Conservation (phyloP, 2,113 vertebrate species). For the Eublepharis macularius region DNA sequence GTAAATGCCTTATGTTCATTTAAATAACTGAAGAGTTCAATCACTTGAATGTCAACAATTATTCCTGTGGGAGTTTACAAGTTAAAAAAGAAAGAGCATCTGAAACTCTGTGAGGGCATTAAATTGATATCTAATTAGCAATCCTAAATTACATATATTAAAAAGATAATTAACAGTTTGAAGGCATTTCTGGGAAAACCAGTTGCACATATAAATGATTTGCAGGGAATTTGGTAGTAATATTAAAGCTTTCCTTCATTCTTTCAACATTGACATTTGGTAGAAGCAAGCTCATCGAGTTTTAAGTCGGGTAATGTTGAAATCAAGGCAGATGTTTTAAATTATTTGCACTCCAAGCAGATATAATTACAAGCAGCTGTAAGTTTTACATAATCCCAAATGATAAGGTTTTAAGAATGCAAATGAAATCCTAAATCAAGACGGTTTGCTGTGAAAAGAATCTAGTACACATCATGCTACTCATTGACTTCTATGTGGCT, state of each 20-base stretch:
- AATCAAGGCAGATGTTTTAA: conserved; percentile 85
- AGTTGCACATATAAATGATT: conserved; percentile 83
- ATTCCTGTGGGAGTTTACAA: conserved; percentile 76
- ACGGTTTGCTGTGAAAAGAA: conserved; percentile 36
- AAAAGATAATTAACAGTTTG: conserved; percentile 89
- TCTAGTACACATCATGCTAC: conserved; percentile 19
- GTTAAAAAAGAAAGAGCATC: conserved; percentile 74
- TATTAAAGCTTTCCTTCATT: conserved; percentile 76
- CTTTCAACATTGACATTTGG: conserved; percentile 76
- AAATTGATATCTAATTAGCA: conserved; percentile 89
- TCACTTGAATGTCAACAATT: conserved; percentile 79
- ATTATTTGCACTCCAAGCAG: conserved; percentile 76
- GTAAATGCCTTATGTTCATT: conserved; percentile 69
- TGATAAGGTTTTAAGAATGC: conserved; percentile 77
- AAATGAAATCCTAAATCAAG: conserved; percentile 70
- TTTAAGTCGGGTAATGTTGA: conserved; percentile 76
- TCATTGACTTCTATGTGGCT: neutral
- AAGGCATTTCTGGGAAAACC: conserved; percentile 77
- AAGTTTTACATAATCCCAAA: conserved; percentile 79
- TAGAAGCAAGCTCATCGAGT: conserved; percentile 71
- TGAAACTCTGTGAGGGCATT: conserved; percentile 79
- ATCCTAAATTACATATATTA: conserved; percentile 87
- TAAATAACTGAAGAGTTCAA: conserved; percentile 80
- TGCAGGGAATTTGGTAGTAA: conserved; percentile 79
- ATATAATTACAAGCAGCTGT: conserved; percentile 85